Percentiles rank a stretch among this genome's conserved stretches.
phyloP scores from a whole-genome alignment of 2,113 vertebrate species.

The Seriola dumerili region DNA sequence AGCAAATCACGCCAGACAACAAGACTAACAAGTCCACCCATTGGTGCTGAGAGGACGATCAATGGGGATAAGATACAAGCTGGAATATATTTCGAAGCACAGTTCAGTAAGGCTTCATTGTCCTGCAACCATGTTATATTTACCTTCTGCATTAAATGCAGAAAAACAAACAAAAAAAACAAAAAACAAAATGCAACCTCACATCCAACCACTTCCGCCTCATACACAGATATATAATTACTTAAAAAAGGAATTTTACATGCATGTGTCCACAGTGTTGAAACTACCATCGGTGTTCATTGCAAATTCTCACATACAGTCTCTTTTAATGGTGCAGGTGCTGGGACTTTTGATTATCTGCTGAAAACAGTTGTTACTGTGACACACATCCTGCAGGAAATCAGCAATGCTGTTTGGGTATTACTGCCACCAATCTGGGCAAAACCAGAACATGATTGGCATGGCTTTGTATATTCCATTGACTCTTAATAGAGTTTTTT shows the following conservation, averaged over 20 bases:
- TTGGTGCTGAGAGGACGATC: conserved; percentile 46
- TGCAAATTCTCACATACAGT: not conserved
- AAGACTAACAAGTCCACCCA: conserved; percentile 55
- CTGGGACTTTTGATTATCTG: conserved; percentile 12
- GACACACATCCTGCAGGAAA: conserved; percentile 3
- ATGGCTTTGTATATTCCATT: conserved; percentile 26
- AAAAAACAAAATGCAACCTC: too few relatives aligned
- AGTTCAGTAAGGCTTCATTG: conserved; percentile 7
- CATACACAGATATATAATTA: not conserved
- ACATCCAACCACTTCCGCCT: not conserved
- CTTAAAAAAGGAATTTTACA: not conserved
- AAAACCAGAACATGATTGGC: conserved; percentile 14
- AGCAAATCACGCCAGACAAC: conserved; percentile 58
- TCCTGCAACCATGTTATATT: not conserved
- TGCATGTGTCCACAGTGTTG: not conserved
- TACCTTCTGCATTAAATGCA: not conserved
- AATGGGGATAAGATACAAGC: conserved; percentile 43
- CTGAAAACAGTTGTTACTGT: conserved; percentile 15
- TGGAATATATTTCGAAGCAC: conserved; percentile 35
- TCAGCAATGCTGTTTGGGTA: not conserved
- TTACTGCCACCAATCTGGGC: not conserved
- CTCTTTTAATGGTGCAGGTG: not conserved
- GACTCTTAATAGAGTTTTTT: conserved; percentile 34
- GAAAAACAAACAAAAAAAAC: not conserved
- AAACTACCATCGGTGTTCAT: not conserved